These are phyloP conservation scores for Penaeus chinensis DNA, from an alignment of 1,140 invertebrate species.

Conservation along the genomic window DNA sequence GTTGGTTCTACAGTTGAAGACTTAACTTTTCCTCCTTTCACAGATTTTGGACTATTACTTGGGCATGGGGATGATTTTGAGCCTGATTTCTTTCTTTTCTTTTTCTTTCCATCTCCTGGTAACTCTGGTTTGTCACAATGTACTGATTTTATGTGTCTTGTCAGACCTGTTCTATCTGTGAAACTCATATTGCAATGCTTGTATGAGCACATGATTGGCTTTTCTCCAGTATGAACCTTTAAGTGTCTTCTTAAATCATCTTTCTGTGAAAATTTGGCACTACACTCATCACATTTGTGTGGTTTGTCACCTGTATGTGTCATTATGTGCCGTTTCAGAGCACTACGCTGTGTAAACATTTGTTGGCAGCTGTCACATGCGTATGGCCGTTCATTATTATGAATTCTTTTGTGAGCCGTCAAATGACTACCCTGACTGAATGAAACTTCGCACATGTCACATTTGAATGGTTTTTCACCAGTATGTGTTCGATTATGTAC, in stretches of 20 bases:
- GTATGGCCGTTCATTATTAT: constrained; percentile 66
- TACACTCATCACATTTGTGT: constrained; percentile 63
- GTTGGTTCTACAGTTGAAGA: constrained; percentile 22
- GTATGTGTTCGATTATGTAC: constrained; percentile 69
- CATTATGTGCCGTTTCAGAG: constrained; percentile 65
- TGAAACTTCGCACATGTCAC: constrained; percentile 70
- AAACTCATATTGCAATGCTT: constrained; percentile 18
- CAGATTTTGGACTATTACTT: constrained; percentile 11
- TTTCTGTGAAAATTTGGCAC: constrained; percentile 52
- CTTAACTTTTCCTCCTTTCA: constrained; percentile 15
- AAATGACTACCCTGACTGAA: constrained; percentile 64
- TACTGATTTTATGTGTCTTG: constrained; percentile 40
- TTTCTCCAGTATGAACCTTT: constrained; percentile 50
- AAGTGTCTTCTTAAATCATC: constrained; percentile 59
- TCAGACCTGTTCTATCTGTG: constrained; percentile 20
- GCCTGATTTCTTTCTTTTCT: constrained; percentile 42
- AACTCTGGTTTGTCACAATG: constrained; percentile 32
- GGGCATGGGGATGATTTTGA: not conserved
- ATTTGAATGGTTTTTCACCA: constrained; percentile 75
- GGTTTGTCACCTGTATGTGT: constrained; percentile 66
- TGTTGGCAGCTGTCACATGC: constrained; percentile 64
- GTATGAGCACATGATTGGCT: constrained; percentile 23
- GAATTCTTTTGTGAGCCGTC: constrained; percentile 60
- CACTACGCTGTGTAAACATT: constrained; percentile 66
- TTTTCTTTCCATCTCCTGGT: constrained; percentile 29